These are phyloP conservation scores for Heteractis magnifica DNA, from an alignment of 92 coral and sea anemone genomes.

Conservation along the genomic window DNA sequence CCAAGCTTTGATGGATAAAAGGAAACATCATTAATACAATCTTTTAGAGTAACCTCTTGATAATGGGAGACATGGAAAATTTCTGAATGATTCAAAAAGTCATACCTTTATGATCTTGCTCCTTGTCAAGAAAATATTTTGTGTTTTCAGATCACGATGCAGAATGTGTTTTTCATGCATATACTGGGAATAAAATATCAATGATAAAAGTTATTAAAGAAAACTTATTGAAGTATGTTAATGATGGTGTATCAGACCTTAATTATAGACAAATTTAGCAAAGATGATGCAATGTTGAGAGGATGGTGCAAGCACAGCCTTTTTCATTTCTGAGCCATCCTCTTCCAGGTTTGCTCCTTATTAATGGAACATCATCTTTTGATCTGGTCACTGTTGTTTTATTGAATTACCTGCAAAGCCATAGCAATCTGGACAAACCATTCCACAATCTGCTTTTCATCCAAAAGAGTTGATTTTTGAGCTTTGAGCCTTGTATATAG, in stretches of 20 bases:
- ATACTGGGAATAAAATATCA: slow-evolving; percentile 53
- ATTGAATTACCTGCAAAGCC: slow-evolving; percentile 91
- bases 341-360: too few species aligned
- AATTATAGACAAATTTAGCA: too few species aligned
- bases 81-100: background rate
- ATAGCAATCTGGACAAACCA: slow-evolving; percentile 99
- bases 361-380: too few species aligned
- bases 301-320: too few species aligned
- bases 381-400: background rate
- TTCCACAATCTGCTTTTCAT: slow-evolving; percentile 92
- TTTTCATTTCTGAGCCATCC: too few species aligned
- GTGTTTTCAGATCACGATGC: slow-evolving; percentile 96
- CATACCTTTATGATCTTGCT: slow-evolving; percentile 85
- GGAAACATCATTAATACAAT: too few species aligned
- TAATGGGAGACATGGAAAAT: background rate
- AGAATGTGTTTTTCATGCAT: slow-evolving; percentile 93
- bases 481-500: slow-evolving; percentile 81
- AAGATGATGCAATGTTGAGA: too few species aligned
- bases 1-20: slow-evolving; percentile 62
- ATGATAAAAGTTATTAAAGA: too few species aligned
- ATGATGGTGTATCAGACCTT: too few species aligned
- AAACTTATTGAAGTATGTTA: too few species aligned
- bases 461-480: slow-evolving; percentile 70
- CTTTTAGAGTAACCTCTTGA: too few species aligned
- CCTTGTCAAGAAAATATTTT: slow-evolving; percentile 94